phyloP scores from a whole-genome alignment of 2,888 invertebrate species.

The Agelastica alni region DNA sequence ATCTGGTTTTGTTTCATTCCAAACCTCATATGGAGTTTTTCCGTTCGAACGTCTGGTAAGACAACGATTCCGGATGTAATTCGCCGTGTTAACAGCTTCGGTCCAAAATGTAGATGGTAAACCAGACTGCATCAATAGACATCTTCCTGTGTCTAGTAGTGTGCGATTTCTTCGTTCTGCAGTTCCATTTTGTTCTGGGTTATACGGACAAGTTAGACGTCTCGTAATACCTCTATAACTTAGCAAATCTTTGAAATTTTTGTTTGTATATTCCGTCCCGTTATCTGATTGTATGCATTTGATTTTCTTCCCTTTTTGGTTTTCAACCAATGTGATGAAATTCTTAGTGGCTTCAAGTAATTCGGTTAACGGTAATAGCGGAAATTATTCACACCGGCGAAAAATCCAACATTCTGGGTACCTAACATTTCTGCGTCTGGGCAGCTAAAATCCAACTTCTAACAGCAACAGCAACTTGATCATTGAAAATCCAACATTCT shows the following conservation, averaged over 20 bases:
- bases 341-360: slow-evolving; percentile 30
- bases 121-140: slow-evolving; percentile 39
- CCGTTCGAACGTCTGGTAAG: slow-evolving; percentile 36
- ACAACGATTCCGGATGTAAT: slow-evolving; percentile 46
- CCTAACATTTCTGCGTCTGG: too few species aligned
- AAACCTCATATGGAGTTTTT: slow-evolving; percentile 39
- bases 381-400: too few species aligned
- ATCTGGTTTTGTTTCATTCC: slow-evolving; percentile 37
- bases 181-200: slow-evolving; percentile 36
- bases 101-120: slow-evolving; percentile 44
- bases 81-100: slow-evolving; percentile 46
- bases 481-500: too few species aligned
- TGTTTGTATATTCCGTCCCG: too few species aligned
- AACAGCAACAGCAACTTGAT: too few species aligned
- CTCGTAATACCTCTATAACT: slow-evolving; percentile 36
- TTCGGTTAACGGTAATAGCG: too few species aligned
- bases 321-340: slow-evolving; percentile 34
- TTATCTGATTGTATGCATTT: slow-evolving; percentile 35
- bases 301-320: slow-evolving; percentile 29
- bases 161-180: slow-evolving; percentile 28
- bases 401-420: too few species aligned
- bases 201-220: slow-evolving; percentile 30
- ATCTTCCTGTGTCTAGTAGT: too few species aligned
- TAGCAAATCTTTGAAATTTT: too few species aligned
- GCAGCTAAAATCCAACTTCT: too few species aligned